Evolutionary conservation across 2,888 invertebrate genomes (phyloP).

Genomic region (Agriopis marginaria): DNA sequence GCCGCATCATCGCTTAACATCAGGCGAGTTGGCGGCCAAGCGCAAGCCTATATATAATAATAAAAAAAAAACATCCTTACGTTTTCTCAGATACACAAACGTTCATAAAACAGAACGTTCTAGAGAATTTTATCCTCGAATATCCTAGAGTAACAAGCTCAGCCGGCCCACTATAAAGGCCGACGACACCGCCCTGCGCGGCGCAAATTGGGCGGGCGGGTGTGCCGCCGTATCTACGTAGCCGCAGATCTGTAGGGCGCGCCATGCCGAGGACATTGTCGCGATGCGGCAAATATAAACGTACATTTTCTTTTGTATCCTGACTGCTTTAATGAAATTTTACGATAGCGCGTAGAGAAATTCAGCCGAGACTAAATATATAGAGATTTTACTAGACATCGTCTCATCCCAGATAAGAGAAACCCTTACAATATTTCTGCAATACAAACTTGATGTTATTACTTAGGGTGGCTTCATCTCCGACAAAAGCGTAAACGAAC

Average conservation of each 20-base stretch:
- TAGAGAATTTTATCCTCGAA: conserved; percentile 41
- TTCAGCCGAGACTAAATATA: conserved; percentile 31
- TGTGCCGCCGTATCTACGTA: conserved; percentile 36
- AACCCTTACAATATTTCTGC: neutral
- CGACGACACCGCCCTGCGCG: conserved; percentile 59
- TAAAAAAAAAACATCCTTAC: conserved; percentile 32
- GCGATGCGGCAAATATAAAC: conserved; percentile 53
- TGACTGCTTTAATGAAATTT: conserved; percentile 53
- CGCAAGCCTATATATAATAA: too few species aligned
- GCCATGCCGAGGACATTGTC: conserved; percentile 49
- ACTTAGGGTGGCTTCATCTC: neutral
- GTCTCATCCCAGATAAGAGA: conserved; percentile 7
- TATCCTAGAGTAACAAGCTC: conserved; percentile 43
- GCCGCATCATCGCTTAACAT: too few species aligned
- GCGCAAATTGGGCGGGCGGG: conserved; percentile 60
- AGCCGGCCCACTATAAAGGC: conserved; percentile 57
- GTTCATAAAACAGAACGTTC: conserved; percentile 32
- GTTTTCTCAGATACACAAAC: conserved; percentile 25
- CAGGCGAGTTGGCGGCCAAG: too few species aligned
- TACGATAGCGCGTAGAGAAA: conserved; percentile 46
- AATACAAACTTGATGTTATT: neutral
- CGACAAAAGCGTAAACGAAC: conserved; percentile 3
- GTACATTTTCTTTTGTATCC: conserved; percentile 54
- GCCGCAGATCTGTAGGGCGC: conserved; percentile 45
- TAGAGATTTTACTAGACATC: conserved; percentile 11